Conservation (phyloP, 2,797 vertebrate species). For the Natrix natrix region DNA sequence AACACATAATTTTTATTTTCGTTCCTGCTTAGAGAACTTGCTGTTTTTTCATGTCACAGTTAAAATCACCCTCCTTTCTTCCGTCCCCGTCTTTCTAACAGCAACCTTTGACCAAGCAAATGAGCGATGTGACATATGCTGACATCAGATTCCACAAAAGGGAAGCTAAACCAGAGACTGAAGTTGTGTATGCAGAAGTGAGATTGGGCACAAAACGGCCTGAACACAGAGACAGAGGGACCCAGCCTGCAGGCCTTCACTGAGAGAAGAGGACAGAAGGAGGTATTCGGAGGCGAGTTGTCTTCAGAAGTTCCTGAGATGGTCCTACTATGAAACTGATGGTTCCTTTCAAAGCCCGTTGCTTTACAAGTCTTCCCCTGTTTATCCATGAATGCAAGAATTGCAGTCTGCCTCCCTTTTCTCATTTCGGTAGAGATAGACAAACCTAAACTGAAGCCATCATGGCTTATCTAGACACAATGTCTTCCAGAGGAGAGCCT, state of each 20-base stretch:
- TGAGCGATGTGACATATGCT: not conserved
- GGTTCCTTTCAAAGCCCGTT: not conserved
- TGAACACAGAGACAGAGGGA: no score
- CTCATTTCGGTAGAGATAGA: not conserved
- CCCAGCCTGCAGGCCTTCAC: no score
- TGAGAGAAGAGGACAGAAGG: not conserved
- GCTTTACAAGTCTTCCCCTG: not conserved
- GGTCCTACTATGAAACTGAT: not conserved
- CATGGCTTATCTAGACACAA: not conserved
- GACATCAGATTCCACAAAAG: slow-evolving; percentile 4
- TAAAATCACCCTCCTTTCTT: not conserved
- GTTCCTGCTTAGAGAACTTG: not conserved
- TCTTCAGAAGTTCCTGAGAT: not conserved
- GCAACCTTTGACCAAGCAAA: not conserved
- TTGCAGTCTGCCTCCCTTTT: not conserved
- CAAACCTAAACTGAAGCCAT: not conserved
- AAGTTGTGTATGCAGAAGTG: slow-evolving; percentile 33
- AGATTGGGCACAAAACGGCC: not conserved
- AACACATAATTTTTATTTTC: not conserved
- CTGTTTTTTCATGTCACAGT: not conserved
- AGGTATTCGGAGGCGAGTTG: not conserved
- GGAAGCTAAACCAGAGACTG: not conserved
- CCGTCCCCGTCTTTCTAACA: not conserved
- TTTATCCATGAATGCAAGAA: not conserved
- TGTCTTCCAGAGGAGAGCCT: not conserved